Base-by-base conservation (phyloP, 2,888 invertebrate genomes). In the Bellardia bayeri region DNA sequence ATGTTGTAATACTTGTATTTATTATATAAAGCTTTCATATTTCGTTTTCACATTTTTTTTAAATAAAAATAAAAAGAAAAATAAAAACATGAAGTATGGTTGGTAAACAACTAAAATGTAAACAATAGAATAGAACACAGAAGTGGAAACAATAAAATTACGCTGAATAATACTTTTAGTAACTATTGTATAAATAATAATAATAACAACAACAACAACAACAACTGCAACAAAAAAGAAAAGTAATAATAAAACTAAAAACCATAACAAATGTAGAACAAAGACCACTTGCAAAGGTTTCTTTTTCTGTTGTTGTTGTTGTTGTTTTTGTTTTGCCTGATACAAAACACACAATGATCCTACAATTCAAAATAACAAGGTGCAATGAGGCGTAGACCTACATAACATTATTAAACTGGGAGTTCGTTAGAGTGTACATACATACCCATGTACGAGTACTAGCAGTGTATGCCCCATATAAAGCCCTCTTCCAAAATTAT, bases 181-280 rank as follows among this genome's bases (percentile, higher is more conserved):
- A 83, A 82, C 83, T 71, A 58, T 83, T 83, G 71, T 78, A 45
- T 54, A 83, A 83, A 83, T 83, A 83, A 83, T 71, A 68, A 82
- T 8, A 75, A 42, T 30, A 82, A 82, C n/a, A 83, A 76, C 33
- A 82, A 76, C 42, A n/a, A 51, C 6, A 33, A 49, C 14, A 69
- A 42, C 11, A 82, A 54, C n/a, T n/a, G n/a, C n/a, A n/a, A n/a
- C n/a, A n/a, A n/a, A n/a, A 45, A 56, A 68, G 45, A 56, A 66
- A 16, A 51, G 14, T 8, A 49, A 63, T 14, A 61, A 63, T 6
- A 63, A 40, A 63, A 3, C 16, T 5, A 16, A 61, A 61, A 72
- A 72, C 33, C 6, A 33, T 33, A 61, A 33, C 30, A 58, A 58
- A 81, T 42, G 33, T 82, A 37, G 56, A 66, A 74, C 64, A 82